Percentiles rank a stretch among this genome's conserved stretches.
Evolutionary conservation across 1,140 invertebrate species (phyloP).

Genomic region (Drosophila azteca): DNA sequence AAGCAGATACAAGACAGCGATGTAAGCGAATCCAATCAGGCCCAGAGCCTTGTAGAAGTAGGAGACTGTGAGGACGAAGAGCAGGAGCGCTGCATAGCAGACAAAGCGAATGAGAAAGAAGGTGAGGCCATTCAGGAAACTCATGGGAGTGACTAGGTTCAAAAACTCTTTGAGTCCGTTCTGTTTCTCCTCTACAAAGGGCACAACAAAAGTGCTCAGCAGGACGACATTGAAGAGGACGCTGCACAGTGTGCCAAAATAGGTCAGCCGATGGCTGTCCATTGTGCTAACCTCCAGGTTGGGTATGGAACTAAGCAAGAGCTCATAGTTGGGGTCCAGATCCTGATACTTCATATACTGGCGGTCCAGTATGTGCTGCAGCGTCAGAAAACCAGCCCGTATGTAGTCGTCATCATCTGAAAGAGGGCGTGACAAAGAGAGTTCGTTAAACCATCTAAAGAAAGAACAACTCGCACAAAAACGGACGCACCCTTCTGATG

Average conservation of each 20-base stretch:
- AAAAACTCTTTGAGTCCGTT: slow-evolving; percentile 79
- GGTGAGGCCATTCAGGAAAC: slow-evolving; percentile 76
- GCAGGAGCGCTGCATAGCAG: slow-evolving; percentile 49
- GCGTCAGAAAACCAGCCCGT: slow-evolving; percentile 60
- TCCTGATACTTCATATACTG: slow-evolving; percentile 59
- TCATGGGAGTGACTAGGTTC: slow-evolving; percentile 75
- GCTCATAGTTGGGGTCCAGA: slow-evolving; percentile 36
- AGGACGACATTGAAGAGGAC: slow-evolving; percentile 67
- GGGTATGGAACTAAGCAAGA: slow-evolving; percentile 67
- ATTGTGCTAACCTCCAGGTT: slow-evolving; percentile 46
- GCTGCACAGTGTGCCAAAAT: slow-evolving; percentile 63
- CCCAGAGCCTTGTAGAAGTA: slow-evolving; percentile 49
- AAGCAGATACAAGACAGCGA: slow-evolving; percentile 62
- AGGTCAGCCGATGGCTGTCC: slow-evolving; percentile 57
- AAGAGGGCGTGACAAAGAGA: slow-evolving; percentile 2
- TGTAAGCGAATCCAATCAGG: slow-evolving; percentile 30
- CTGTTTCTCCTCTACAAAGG: slow-evolving; percentile 81
- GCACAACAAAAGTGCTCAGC: slow-evolving; percentile 72
- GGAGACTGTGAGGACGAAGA: slow-evolving; percentile 42
- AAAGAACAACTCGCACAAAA: background rate
- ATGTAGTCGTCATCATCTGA: slow-evolving; percentile 77
- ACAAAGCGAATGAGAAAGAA: slow-evolving; percentile 73
- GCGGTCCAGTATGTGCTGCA: slow-evolving; percentile 66
- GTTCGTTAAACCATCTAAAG: slow-evolving; percentile 8
- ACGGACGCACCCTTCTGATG: slow-evolving; percentile 54